These are phyloP conservation scores for Apotomis betuletana DNA, from an alignment of 2,888 invertebrate species.

Conservation along the genomic window DNA sequence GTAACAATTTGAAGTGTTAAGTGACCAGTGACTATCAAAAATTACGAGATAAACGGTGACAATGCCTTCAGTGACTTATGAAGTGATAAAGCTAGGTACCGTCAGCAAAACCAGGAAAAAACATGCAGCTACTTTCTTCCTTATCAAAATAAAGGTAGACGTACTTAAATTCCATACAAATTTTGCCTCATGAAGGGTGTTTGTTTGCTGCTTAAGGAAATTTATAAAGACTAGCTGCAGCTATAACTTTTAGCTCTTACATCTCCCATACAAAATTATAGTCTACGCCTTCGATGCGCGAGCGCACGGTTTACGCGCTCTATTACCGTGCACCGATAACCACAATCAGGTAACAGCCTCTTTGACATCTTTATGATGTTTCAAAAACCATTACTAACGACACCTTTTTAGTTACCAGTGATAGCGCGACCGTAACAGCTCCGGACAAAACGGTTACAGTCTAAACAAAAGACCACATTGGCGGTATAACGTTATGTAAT, in stretches of 20 bases:
- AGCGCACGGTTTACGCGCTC: slow-evolving; percentile 60
- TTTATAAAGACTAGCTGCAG: neutral
- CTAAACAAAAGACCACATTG: slow-evolving; percentile 53
- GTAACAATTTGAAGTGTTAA: slow-evolving; percentile 81
- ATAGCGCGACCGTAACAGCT: slow-evolving; percentile 68
- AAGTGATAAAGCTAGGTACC: slow-evolving; percentile 74
- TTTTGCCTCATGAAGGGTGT: neutral
- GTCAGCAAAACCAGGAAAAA: slow-evolving; percentile 52
- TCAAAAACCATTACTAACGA: slow-evolving; percentile 83
- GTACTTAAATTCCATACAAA: no score
- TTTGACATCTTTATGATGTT: slow-evolving; percentile 83
- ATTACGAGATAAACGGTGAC: slow-evolving; percentile 78
- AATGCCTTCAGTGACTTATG: slow-evolving; percentile 80
- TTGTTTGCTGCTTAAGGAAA: neutral
- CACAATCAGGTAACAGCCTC: slow-evolving; percentile 78
- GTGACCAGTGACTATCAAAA: slow-evolving; percentile 81
- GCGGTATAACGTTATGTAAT: slow-evolving; percentile 44
- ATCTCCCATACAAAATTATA: slow-evolving; percentile 25
- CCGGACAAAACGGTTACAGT: slow-evolving; percentile 69
- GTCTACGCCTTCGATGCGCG: slow-evolving; percentile 24
- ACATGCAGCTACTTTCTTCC: slow-evolving; percentile 22
- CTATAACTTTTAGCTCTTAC: neutral
- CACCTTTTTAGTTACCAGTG: slow-evolving; percentile 82
- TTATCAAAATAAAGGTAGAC: no score
- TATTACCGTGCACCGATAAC: slow-evolving; percentile 69